Evolutionary conservation across 2,113 vertebrate species (phyloP).

Genomic region (Strix uralensis): DNA sequence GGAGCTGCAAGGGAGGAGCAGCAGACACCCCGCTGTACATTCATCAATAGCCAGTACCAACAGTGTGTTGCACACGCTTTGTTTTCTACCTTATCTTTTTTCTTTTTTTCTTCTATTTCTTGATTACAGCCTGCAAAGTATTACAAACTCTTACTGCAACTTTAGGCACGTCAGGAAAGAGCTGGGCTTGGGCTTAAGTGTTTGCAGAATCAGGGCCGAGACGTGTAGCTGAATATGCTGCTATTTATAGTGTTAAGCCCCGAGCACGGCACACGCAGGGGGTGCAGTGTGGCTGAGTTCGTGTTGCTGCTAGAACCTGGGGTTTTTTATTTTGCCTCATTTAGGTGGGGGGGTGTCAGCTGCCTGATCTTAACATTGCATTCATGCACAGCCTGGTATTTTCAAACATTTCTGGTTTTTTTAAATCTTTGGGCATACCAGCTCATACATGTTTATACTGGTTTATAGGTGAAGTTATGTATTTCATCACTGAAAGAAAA

Average conservation of each 20-base stretch:
- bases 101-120: neutral
- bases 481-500: neutral
- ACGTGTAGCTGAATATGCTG: neutral
- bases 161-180: neutral
- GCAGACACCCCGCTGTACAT: neutral
- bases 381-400: neutral
- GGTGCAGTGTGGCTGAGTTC: accelerated
- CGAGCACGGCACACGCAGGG: neutral
- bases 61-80: accelerated
- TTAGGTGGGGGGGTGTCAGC: neutral
- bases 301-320: neutral
- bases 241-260: neutral
- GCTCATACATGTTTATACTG: neutral
- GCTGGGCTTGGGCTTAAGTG: neutral
- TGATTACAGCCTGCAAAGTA: neutral
- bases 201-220: slow-evolving; percentile 8
- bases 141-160: neutral
- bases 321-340: neutral
- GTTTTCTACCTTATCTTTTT: neutral
- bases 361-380: neutral
- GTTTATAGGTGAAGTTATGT: neutral
- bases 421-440: neutral
- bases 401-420: neutral
- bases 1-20: neutral
- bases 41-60: accelerated